Percentiles rank a stretch among this genome's conserved stretches.
Conservation (phyloP, 2,888 invertebrate genomes). For the Amiota minor region DNA sequence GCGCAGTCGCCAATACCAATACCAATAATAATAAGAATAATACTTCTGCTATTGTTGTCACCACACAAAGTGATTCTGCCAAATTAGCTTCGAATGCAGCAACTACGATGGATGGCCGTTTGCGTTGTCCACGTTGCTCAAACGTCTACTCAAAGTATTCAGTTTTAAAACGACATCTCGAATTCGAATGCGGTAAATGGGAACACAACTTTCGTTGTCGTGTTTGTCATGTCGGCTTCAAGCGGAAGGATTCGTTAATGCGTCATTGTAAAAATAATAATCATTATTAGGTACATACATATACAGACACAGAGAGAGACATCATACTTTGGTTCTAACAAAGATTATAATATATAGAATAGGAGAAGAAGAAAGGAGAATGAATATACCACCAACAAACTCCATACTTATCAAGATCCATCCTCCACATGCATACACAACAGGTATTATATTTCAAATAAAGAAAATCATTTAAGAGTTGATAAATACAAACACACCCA, state of each 20-base stretch:
- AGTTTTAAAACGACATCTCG: conserved; percentile 60
- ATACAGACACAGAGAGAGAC: no score
- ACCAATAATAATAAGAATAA: background rate
- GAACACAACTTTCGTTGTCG: conserved; percentile 56
- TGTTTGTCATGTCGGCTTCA: conserved; percentile 60
- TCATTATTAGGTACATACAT: conserved; percentile 40
- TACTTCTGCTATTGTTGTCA: background rate
- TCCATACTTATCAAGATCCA: no score
- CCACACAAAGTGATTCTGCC: background rate
- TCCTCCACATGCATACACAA: no score
- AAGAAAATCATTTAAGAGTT: no score
- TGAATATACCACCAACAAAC: no score
- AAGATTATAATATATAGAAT: no score
- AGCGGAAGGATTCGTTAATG: conserved; percentile 58
- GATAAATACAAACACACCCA: no score
- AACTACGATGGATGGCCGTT: conserved; percentile 53
- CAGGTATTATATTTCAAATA: no score
- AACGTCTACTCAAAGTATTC: conserved; percentile 58
- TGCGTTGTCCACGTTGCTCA: conserved; percentile 59
- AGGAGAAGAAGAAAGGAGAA: no score
- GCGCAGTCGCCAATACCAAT: no score
- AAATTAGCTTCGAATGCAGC: conserved; percentile 32
- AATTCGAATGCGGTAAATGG: conserved; percentile 57
- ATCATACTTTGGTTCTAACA: no score
- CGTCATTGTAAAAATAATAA: conserved; percentile 61